These are phyloP conservation scores for Drosophila nigritarsus DNA, from an alignment of 2,888 invertebrate species.

Conservation along the genomic window DNA sequence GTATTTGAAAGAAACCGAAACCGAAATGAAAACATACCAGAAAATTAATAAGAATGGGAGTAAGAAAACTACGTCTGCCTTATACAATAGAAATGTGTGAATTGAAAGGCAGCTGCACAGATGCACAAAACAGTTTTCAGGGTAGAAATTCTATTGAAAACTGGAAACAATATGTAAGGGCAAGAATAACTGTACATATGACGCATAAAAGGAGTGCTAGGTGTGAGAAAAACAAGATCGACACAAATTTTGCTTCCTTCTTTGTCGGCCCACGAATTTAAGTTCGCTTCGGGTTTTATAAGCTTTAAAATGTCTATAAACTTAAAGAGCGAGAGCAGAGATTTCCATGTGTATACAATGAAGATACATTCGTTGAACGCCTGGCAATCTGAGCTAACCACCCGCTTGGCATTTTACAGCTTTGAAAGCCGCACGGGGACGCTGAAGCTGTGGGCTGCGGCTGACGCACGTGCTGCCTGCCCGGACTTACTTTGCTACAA, in stretches of 20 bases:
- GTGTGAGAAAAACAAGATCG: background rate
- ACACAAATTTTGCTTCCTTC: constrained; percentile 12
- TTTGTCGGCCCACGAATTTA: constrained; percentile 21
- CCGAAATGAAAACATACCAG: constrained; percentile 27
- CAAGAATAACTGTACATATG: constrained; percentile 29
- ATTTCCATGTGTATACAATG: constrained; percentile 55
- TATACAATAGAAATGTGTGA: constrained; percentile 52
- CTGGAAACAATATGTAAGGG: constrained; percentile 60
- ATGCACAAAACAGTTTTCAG: constrained; percentile 5
- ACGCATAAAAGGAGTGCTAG: constrained; percentile 29
- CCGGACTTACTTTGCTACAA: constrained; percentile 57
- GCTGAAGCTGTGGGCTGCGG: constrained; percentile 6
- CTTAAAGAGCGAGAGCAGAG: constrained; percentile 58
- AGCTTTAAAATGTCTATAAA: constrained; percentile 54
- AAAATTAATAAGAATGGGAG: constrained; percentile 48
- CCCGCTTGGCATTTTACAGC: constrained; percentile 68
- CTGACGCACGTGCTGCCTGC: constrained; percentile 54
- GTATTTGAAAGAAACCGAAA: constrained; percentile 4
- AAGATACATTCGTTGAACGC: constrained; percentile 30
- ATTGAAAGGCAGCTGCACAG: constrained; percentile 55
- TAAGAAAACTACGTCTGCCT: constrained; percentile 8
- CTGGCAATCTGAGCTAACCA: constrained; percentile 51
- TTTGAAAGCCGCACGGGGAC: constrained; percentile 66
- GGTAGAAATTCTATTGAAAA: constrained; percentile 55
- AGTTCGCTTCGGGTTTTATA: constrained; percentile 39